Base-by-base conservation (phyloP, 2,888 invertebrate genomes). In the Bombylius discolor region DNA sequence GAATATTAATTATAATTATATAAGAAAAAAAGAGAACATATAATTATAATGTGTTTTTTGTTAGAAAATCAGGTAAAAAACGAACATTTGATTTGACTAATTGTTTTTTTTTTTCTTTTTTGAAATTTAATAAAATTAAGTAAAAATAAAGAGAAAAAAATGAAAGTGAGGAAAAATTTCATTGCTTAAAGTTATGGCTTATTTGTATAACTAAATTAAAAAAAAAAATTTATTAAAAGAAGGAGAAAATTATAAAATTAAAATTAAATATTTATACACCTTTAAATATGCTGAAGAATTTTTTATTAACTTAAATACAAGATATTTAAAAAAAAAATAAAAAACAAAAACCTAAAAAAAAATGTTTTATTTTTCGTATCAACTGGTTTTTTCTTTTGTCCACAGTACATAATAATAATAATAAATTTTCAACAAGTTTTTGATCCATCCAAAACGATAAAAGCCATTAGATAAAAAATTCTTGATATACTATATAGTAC, bases 251-350 rank as follows among this genome's bases (percentile, higher is more conserved):
- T 50, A 53, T 51, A 51, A 59, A 34, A 49, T 50, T 49, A 56
- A 52, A 60, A 58, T 58, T 61, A 60, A 62, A 63, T 63, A 63
- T 64, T 63, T 63, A 62, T 63, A 62, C 61, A 64, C 61, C 50
- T 58, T 61, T 59, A 64, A 60, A 64, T 62, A 63, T 62, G 63
- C 61, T 62, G 62, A 62, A 60, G 59, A 59, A 61, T 63, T 63
- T 63, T 63, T 63, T 64, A 63, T 63, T 62, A 63, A 64, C 61
- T 63, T 61, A 62, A 64, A 64, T 62, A 62, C 59, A 61, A 61
- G 60, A 59, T 60, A 61, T 62, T 61, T 60, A 60, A 62, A 60
- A 60, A 42, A 42, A 42, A 5, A 42, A 42, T 5, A 42, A 42
- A 8, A 42, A 42, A 1, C 4, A 42, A 42, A 42, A 42, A 42